A percentile compares a stretch with the other conserved stretches of the same genome.
These are phyloP conservation scores for Himalopsyche japonica DNA, from an alignment of 2,888 invertebrate species.

Conservation along the genomic window DNA sequence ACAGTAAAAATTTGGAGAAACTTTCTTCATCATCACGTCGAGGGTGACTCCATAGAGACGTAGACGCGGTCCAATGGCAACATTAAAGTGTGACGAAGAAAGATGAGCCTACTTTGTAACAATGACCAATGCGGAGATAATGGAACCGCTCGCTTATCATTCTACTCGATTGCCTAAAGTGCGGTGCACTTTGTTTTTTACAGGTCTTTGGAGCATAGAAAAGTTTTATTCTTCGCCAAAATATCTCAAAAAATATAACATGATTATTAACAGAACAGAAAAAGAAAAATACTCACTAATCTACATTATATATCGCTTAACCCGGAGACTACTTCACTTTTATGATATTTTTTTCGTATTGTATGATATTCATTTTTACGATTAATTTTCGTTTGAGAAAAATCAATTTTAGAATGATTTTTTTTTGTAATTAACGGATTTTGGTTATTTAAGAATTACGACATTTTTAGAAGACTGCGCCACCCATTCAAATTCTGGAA, in stretches of 20 bases:
- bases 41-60: neutral
- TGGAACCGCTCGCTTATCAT: slow-evolving; percentile 9
- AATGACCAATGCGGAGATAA: slow-evolving; percentile 33
- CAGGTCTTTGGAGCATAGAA: neutral
- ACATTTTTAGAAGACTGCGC: no score
- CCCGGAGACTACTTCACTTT: no score
- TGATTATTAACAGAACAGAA: neutral
- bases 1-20: neutral
- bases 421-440: no score
- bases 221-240: neutral
- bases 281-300: no score
- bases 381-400: no score
- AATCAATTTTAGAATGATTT: no score
- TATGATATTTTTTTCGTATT: no score
- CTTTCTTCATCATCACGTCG: neutral
- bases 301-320: no score
- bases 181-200: slow-evolving; percentile 17
- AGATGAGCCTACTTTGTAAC: slow-evolving; percentile 30
- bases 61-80: neutral
- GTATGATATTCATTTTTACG: no score
- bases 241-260: neutral
- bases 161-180: slow-evolving; percentile 9
- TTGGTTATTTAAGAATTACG: no score
- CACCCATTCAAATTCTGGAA: no score
- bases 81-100: slow-evolving; percentile 27